Base-by-base conservation (phyloP, 2,888 invertebrate species). In the Enoplolaimus lenunculus region DNA sequence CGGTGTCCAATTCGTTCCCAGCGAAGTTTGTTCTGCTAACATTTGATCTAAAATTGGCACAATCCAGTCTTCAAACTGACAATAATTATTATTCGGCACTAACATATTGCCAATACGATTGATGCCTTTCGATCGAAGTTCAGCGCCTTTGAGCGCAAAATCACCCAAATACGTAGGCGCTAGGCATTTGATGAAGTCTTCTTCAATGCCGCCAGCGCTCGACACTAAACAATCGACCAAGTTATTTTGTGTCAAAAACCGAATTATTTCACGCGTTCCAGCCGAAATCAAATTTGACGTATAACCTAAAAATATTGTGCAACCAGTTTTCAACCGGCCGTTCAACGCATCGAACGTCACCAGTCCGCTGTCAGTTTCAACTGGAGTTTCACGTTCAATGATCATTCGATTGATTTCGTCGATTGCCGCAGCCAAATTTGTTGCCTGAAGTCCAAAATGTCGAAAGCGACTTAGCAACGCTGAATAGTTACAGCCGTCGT, bases 51-150 rank as follows among this genome's bases (percentile, higher is more conserved):
- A 84, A 73, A 92, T 85, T 0, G 98, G 98, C 83, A 90, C 91
- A 0, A 94, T 85, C 97, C 97, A 99, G 79, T 93, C 90, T 82
- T 98, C 95, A 84, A 98, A 98, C 76, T 87, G 86, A 79, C 97
- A 97, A 81, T 99, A 99, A 83, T 98, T 98, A 77, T 93, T 89
- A 83, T 99, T 99, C 0, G 98, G 98, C 0, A 97, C 93, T 67
- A 98, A 84, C 62, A 99, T 85, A 83, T 99, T 99, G 57, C 92
- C 91, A 74, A 90, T 90, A 74, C 91, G 84, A 81, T 94, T 94
- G 69, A 94, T 88, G 2, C 93, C 98, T 69, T 88, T 87, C 21
- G 90, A 88, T 69, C 95, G 85, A 28, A 95, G 84, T 57, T 78
- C 77, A 2, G 60, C 57, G n/a, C 78, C 77, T 26, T 60, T 16